Conservation (phyloP, 1,140 invertebrate genomes). For the Drosophila parabipectinata region DNA sequence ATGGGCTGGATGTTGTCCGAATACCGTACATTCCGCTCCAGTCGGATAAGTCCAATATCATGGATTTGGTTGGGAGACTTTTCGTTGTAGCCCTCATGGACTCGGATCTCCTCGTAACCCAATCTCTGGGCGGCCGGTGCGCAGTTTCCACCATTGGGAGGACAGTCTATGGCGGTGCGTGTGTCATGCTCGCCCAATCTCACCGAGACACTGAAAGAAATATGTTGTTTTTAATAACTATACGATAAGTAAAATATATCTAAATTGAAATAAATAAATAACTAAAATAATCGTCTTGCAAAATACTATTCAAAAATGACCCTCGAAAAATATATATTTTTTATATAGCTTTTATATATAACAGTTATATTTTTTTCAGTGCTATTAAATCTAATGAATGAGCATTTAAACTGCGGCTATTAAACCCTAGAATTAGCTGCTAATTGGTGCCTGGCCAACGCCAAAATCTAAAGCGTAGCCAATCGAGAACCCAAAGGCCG, state of each 20-base stretch:
- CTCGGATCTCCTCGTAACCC: conserved; percentile 74
- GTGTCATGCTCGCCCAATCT: conserved; percentile 85
- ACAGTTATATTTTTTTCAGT: neutral
- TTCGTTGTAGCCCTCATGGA: conserved; percentile 84
- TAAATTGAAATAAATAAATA: neutral
- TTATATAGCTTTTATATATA: neutral
- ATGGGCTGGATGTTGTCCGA: conserved; percentile 86
- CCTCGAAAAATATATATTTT: no score
- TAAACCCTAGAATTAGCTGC: conserved; percentile 63
- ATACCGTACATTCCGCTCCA: conserved; percentile 82
- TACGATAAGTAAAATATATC: neutral
- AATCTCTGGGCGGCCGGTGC: conserved; percentile 48
- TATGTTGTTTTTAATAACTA: neutral
- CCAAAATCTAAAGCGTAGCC: conserved; percentile 45
- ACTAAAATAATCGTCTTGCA: no score
- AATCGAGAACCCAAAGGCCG: conserved; percentile 44
- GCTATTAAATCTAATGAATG: conserved; percentile 20
- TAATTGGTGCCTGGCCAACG: conserved; percentile 60
- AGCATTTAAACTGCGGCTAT: conserved; percentile 35
- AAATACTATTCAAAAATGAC: no score
- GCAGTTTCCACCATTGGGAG: conserved; percentile 62
- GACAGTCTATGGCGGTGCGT: conserved; percentile 84
- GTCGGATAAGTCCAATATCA: conserved; percentile 85
- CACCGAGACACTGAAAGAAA: conserved; percentile 73
- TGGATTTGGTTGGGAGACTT: conserved; percentile 66